These are phyloP conservation scores for Tipula unca DNA, from an alignment of 2,888 invertebrate species.

Conservation along the genomic window DNA sequence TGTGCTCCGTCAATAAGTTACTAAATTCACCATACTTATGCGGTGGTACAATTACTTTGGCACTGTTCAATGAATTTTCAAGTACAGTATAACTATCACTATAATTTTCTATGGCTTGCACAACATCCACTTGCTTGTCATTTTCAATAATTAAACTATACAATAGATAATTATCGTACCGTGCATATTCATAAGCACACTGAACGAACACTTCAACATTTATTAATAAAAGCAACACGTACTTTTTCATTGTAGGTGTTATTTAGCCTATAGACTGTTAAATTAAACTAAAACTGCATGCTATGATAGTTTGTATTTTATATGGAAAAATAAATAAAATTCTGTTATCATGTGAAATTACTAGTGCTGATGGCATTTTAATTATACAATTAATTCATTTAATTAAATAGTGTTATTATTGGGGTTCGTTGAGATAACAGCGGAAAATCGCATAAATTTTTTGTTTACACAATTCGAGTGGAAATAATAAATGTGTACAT, in stretches of 20 bases:
- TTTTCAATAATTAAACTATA: conserved; percentile 16
- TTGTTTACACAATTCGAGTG: neutral
- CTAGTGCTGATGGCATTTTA: neutral
- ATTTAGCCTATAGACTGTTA: neutral
- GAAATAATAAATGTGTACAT: neutral
- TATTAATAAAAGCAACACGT: neutral
- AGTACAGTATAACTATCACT: conserved; percentile 14
- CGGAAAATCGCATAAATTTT: neutral
- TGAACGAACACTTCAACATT: neutral
- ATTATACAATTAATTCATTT: neutral
- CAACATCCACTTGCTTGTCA: conserved; percentile 3
- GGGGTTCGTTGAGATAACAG: neutral
- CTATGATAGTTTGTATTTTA: neutral
- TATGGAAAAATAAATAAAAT: neutral
- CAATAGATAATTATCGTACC: conserved; percentile 25
- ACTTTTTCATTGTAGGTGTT: neutral
- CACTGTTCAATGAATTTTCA: neutral
- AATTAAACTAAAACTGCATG: neutral
- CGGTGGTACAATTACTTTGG: conserved; percentile 20
- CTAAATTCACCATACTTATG: conserved; percentile 21
- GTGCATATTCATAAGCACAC: conserved; percentile 20
- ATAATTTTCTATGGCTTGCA: conserved; percentile 18
- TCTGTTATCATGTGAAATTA: neutral
- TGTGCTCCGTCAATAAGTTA: conserved; percentile 28
- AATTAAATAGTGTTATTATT: neutral